Evolutionary conservation across 2,888 invertebrate genomes (phyloP).

Genomic region (Drosophila atripex): DNA sequence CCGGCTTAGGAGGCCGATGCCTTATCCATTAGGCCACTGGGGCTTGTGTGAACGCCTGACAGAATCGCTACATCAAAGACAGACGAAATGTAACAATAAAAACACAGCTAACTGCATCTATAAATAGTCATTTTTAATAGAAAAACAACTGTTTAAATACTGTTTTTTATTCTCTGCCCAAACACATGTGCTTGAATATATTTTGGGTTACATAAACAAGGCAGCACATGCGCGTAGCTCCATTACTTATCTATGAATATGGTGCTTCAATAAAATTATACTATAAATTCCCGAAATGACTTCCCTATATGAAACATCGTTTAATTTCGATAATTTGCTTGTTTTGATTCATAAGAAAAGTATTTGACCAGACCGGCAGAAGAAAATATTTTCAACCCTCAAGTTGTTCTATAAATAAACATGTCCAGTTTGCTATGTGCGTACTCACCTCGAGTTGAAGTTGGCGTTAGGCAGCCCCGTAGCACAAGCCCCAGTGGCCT

Average conservation of each 20-base stretch:
- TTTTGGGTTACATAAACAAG: not conserved
- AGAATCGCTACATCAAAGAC: not conserved
- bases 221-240: not conserved
- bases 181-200: not conserved
- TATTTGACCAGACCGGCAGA: not conserved
- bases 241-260: too few species aligned
- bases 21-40: slow-evolving; percentile 50
- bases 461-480: not conserved
- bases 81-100: not conserved
- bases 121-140: not conserved
- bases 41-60: slow-evolving; percentile 4
- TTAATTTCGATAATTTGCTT: too few species aligned
- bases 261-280: too few species aligned
- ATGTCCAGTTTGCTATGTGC: not conserved
- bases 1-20: slow-evolving; percentile 51
- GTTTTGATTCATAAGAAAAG: not conserved
- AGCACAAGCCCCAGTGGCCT: slow-evolving; percentile 41
- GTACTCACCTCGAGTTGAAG: not conserved
- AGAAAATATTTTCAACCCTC: not conserved
- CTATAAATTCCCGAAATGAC: too few species aligned
- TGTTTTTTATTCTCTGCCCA: not conserved
- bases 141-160: slow-evolving; percentile 6
- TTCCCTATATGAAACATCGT: too few species aligned
- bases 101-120: not conserved
- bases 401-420: not conserved